Base-by-base conservation (phyloP, 1,140 invertebrate genomes). In the Ceratosolen fusciceps region DNA sequence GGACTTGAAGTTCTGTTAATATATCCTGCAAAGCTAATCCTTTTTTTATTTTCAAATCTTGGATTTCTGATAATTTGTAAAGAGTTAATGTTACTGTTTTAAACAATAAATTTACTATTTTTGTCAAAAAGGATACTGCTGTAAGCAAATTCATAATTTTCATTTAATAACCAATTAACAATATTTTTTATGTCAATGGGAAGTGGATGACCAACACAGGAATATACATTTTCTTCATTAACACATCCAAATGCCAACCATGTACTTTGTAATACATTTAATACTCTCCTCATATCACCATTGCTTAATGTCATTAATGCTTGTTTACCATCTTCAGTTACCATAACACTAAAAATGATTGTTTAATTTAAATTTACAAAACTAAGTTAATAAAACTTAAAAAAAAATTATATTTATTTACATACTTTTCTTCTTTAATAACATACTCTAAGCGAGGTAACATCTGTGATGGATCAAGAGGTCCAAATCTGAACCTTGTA, bases 261-360 rank as follows among this genome's bases (percentile, higher is more conserved):
- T 79, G 98, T 96, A 90, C 97, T 98, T 92, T 99, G 96, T 37
- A 99, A 91, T 72, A 99, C 96, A 91, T 99, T 99, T 4, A 99
- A 87, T 16, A 98, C 96, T 90, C 96, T 97, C 84, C 99, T 93
- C 99, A 99, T 99, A 90, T 99, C 98, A n/a, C 99, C 99, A 80
- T 94, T 94, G 3, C 97, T 96, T 3, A 99, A 91, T 12, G 95
- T 95, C 58, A 99, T 91, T 1, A 99, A 87, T 1, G 99, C 98
- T 83, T 97, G 93, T 87, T 96, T 95, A 1, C 98, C 99, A 92
- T 97, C 96, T 77, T 97, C 94, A 0, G 94, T 94, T n/a, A 98
- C 94, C 76, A 93, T 94, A 16, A 99, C 91, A 29, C 96, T 98
- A 90, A 90, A 91, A 91, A 70, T 37, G 81, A 49, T 58, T 47